Conservation (phyloP, 1,140 invertebrate species). For the Frieseomelitta varia region DNA sequence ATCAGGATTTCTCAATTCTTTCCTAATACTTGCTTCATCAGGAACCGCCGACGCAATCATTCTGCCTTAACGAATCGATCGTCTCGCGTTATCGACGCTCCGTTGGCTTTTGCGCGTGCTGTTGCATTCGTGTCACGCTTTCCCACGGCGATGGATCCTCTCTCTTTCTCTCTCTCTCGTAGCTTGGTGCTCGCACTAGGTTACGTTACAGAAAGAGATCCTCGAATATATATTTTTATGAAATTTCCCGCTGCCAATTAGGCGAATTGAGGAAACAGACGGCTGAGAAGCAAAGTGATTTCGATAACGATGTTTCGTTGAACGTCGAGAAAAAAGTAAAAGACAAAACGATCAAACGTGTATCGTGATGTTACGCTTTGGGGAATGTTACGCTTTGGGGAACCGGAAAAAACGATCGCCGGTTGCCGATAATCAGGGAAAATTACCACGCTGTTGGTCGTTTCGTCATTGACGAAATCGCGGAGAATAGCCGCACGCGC, state of each 20-base stretch:
- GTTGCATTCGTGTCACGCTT: slow-evolving; percentile 48
- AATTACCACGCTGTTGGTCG: neutral
- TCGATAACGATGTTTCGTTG: neutral
- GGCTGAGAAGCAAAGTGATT: neutral
- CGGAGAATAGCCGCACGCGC: no score
- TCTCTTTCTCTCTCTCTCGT: no score
- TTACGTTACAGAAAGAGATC: no score
- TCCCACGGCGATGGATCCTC: neutral
- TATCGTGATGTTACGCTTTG: neutral
- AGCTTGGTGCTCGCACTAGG: no score
- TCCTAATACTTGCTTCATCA: slow-evolving; percentile 53
- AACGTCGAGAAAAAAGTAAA: neutral
- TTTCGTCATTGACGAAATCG: neutral
- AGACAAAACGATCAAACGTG: neutral
- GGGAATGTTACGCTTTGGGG: neutral
- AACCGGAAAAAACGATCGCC: no score
- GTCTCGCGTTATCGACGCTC: slow-evolving; percentile 45
- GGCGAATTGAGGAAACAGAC: neutral
- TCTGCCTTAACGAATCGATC: slow-evolving; percentile 56
- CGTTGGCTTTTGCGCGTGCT: neutral
- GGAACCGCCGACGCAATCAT: slow-evolving; percentile 59
- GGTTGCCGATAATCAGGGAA: neutral
- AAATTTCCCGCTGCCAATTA: neutral
- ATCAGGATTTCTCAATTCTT: slow-evolving; percentile 56
- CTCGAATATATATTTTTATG: no score